Conservation (phyloP, 2,888 invertebrate genomes). For the Marasmarcha lunaedactyla region DNA sequence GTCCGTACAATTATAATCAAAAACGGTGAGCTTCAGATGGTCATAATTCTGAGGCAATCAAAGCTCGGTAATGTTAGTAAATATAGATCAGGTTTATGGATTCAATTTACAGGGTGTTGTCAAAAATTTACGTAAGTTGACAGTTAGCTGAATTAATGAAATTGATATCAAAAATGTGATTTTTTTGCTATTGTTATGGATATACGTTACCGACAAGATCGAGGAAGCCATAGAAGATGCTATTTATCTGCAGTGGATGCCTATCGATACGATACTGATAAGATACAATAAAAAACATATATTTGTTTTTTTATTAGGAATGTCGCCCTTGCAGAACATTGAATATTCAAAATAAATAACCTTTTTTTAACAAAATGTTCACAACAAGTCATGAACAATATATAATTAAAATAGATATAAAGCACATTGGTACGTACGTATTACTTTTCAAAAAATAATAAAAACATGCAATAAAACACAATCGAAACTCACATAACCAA, state of each 20-base stretch:
- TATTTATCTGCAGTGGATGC: not conserved
- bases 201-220: not conserved
- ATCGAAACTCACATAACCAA: no score
- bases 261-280: no score
- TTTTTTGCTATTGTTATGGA: not conserved
- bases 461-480: no score
- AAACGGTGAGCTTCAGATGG: constrained; percentile 34
- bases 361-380: no score
- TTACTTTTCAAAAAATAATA: no score
- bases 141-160: not conserved
- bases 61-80: constrained; percentile 48
- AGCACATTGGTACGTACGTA: no score
- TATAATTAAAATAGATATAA: not conserved
- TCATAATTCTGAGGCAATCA: constrained; percentile 68
- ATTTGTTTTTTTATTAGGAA: not conserved
- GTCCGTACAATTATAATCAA: constrained; percentile 69
- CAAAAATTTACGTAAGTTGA: constrained; percentile 1
- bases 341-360: not conserved
- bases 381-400: no score
- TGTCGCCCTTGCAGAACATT: not conserved
- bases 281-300: not conserved
- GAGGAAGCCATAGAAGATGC: not conserved
- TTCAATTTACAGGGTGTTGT: no score
- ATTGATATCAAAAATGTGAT: not conserved
- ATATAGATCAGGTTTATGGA: constrained; percentile 19